Percentiles rank a stretch among this genome's conserved stretches.
These are phyloP conservation scores for Sinohyriopsis cumingii DNA, from an alignment of 2,888 invertebrate species.

Conservation along the genomic window DNA sequence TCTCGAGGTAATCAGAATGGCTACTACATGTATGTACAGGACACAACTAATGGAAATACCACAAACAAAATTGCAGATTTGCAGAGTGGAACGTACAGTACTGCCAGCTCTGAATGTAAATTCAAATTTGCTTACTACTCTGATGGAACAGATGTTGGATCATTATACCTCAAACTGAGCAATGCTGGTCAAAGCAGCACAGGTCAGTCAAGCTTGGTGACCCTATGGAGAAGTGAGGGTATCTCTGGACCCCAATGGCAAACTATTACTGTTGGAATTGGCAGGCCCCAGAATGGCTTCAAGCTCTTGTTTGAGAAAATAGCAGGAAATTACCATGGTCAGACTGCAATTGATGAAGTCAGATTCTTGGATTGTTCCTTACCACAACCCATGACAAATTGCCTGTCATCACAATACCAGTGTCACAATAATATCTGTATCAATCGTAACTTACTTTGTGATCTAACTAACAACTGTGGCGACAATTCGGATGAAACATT, in stretches of 20 bases:
- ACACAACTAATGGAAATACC: slow-evolving; percentile 38
- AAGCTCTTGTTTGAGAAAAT: slow-evolving; percentile 43
- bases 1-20: slow-evolving; percentile 52
- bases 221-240: slow-evolving; percentile 36
- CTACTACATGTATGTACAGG: slow-evolving; percentile 58
- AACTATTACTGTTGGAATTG: slow-evolving; percentile 54
- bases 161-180: slow-evolving; percentile 41
- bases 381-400: slow-evolving; percentile 32
- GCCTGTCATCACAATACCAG: slow-evolving; percentile 39
- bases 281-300: slow-evolving; percentile 47
- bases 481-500: slow-evolving; percentile 56
- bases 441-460: slow-evolving; percentile 43
- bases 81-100: slow-evolving; percentile 45
- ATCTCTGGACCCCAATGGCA: slow-evolving; percentile 41
- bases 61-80: slow-evolving; percentile 43
- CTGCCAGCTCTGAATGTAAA: slow-evolving; percentile 53
- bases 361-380: slow-evolving; percentile 50
- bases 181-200: slow-evolving; percentile 25
- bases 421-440: slow-evolving; percentile 64
- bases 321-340: slow-evolving; percentile 48
- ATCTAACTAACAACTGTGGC: slow-evolving; percentile 60
- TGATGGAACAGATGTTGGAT: slow-evolving; percentile 42
- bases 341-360: slow-evolving; percentile 66
- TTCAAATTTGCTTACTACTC: slow-evolving; percentile 60
- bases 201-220: slow-evolving; percentile 16